phyloP scores from a whole-genome alignment of 1,140 invertebrate species.

The Nephotettix cincticeps region DNA sequence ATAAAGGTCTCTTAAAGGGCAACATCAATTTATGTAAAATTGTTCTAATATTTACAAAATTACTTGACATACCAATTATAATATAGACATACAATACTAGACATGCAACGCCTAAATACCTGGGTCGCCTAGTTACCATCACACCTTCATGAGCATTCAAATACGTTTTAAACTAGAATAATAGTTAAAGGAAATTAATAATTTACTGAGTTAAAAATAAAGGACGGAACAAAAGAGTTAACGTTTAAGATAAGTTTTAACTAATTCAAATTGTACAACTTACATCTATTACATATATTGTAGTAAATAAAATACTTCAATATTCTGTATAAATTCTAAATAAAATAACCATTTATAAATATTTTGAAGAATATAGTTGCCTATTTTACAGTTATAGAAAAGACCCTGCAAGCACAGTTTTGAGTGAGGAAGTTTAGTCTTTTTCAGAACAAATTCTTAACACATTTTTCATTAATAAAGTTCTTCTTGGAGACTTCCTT shows the following conservation, averaged over 20 bases:
- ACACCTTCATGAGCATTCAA: constrained; percentile 22
- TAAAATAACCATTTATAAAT: too few species aligned
- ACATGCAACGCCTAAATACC: neutral
- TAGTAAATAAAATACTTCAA: neutral
- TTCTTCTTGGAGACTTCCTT: too few species aligned
- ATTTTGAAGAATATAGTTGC: too few species aligned
- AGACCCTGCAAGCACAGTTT: too few species aligned
- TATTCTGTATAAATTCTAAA: too few species aligned
- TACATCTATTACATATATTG: neutral
- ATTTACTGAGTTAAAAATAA: constrained; percentile 2
- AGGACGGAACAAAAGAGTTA: constrained; percentile 13
- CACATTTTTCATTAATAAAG: too few species aligned
- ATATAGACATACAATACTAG: neutral
- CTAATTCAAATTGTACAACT: neutral
- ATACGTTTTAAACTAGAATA: constrained; percentile 9
- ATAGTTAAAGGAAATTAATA: neutral
- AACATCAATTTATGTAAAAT: constrained; percentile 9
- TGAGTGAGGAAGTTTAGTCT: too few species aligned
- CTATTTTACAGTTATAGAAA: too few species aligned
- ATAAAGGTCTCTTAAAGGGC: neutral
- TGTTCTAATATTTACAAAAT: constrained; percentile 16
- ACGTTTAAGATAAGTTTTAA: too few species aligned
- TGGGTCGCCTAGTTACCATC: constrained; percentile 14
- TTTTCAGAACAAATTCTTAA: too few species aligned
- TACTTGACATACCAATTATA: neutral